These are phyloP conservation scores for Echinometra lucunter DNA, from an alignment of 53 echinoderm and acorn worm genomes.

Conservation along the genomic window DNA sequence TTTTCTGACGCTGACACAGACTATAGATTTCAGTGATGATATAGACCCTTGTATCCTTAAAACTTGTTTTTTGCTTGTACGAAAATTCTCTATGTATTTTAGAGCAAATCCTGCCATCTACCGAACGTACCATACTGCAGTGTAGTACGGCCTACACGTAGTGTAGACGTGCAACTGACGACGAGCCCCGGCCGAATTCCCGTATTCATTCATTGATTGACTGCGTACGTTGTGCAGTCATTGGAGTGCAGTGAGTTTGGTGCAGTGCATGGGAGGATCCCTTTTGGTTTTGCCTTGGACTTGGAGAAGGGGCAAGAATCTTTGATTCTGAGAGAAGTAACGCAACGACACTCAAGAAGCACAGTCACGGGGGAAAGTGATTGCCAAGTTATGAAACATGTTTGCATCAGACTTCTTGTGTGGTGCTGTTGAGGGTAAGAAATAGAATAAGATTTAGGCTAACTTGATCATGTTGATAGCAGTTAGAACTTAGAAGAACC, in stretches of 20 bases:
- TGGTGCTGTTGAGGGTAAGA: constrained; percentile 79
- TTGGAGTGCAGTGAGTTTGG: too few species aligned
- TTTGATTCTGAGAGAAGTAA: background rate
- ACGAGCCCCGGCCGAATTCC: too few species aligned
- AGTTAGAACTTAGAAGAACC: too few species aligned
- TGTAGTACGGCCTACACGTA: too few species aligned
- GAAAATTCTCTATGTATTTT: background rate
- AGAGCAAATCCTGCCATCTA: background rate
- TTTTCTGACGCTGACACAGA: background rate
- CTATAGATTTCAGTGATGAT: background rate
- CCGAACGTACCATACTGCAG: too few species aligned
- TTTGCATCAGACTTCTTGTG: constrained; percentile 74
- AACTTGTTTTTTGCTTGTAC: background rate
- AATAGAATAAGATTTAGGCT: too few species aligned
- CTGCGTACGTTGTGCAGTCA: too few species aligned
- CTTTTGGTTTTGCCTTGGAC: background rate
- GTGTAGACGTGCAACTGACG: too few species aligned
- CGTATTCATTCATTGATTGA: too few species aligned
- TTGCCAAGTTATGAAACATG: constrained; percentile 48
- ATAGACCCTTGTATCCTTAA: background rate
- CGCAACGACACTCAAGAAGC: background rate
- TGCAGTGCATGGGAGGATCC: too few species aligned
- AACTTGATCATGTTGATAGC: too few species aligned
- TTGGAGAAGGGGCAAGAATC: background rate
- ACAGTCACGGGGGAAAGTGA: background rate